Conservation (phyloP, 2,113 vertebrate genomes). For the Spheniscus mendiculus region DNA sequence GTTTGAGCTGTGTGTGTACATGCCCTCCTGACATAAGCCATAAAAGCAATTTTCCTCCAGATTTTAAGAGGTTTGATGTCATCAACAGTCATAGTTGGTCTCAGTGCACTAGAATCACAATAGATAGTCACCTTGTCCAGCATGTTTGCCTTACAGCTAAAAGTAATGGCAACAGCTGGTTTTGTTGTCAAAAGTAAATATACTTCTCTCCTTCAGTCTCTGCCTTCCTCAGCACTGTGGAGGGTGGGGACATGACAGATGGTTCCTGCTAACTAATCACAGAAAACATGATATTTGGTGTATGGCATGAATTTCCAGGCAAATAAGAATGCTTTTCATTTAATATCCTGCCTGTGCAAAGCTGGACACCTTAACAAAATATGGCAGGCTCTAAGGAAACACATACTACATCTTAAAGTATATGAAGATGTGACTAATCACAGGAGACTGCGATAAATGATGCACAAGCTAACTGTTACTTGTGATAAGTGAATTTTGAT, state of each 20-base stretch:
- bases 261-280: constrained; percentile 20
- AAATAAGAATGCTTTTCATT: constrained; percentile 11
- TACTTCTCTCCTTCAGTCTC: constrained; percentile 1
- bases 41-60: not conserved
- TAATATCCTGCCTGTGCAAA: not conserved
- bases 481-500: not conserved
- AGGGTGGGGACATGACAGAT: not conserved
- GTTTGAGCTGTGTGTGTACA: not conserved
- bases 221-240: not conserved
- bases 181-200: constrained; percentile 23
- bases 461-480: not conserved
- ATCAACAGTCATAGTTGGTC: not conserved
- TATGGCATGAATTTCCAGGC: not conserved
- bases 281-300: constrained; percentile 34
- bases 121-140: constrained; percentile 18
- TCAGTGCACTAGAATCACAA: not conserved
- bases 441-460: not conserved
- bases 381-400: not conserved
- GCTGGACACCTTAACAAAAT: not conserved
- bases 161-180: constrained; percentile 20
- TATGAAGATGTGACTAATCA: not conserved
- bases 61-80: not conserved
- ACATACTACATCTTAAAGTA: not conserved
- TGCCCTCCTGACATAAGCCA: not conserved
- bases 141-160: constrained; percentile 23